These are phyloP conservation scores for Drosophila bifasciata DNA, from an alignment of 1,140 invertebrate genomes.

Conservation along the genomic window DNA sequence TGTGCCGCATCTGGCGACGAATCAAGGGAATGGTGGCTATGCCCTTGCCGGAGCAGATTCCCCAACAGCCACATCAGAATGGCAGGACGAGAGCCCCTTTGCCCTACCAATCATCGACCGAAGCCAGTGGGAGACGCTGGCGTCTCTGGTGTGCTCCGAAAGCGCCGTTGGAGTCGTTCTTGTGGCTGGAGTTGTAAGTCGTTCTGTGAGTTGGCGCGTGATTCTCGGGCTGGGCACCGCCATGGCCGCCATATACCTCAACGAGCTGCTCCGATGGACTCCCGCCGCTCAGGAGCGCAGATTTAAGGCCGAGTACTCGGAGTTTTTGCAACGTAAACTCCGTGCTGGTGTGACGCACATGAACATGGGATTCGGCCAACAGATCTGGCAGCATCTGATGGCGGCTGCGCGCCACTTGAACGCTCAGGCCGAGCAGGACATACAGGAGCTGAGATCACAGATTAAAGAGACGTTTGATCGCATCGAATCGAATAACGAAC, in stretches of 20 bases:
- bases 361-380: constrained; percentile 98
- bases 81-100: constrained; percentile 19
- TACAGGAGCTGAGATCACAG: constrained; percentile 9
- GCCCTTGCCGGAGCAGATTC: constrained; percentile 23
- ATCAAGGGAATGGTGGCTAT: constrained; percentile 87
- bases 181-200: constrained; percentile 93
- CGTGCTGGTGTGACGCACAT: constrained; percentile 95
- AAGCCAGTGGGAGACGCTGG: constrained; percentile 87
- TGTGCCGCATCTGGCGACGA: constrained; percentile 92
- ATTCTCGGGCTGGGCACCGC: constrained; percentile 91
- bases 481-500: constrained; percentile 7
- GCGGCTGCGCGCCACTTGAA: constrained; percentile 4
- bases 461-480: constrained; percentile 4
- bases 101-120: constrained; percentile 49
- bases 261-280: constrained; percentile 99
- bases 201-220: constrained; percentile 97
- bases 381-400: constrained; percentile 86
- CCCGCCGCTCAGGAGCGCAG: constrained; percentile 96
- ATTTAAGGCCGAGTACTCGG: constrained; percentile 98
- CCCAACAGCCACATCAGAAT: constrained; percentile 41
- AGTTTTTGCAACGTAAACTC: constrained; percentile 97
- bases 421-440: not conserved
- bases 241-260: constrained; percentile 96
- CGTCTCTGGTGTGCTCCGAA: constrained; percentile 88
- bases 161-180: constrained; percentile 92